Evolutionary conservation across 2,797 vertebrate genomes (phyloP).

Genomic region (Pipistrellus pygmaeus): DNA sequence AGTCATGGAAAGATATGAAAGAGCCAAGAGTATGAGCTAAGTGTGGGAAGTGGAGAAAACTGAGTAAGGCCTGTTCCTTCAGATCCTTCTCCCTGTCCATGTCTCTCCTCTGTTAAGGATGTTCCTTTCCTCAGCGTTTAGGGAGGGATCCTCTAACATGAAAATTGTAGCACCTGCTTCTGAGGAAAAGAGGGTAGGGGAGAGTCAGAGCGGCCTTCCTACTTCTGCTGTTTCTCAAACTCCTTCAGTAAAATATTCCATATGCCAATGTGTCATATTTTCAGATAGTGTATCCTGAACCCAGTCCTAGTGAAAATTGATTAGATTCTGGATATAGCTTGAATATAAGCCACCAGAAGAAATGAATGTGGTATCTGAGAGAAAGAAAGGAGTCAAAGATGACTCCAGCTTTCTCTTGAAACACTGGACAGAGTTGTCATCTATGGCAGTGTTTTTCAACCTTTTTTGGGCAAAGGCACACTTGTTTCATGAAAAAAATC

Average conservation of each 20-base stretch:
- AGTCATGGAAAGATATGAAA: not conserved
- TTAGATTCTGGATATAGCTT: not conserved
- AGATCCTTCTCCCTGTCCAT: not conserved
- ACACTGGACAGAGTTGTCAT: not conserved
- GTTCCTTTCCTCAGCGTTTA: not conserved
- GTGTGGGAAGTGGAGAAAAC: not conserved
- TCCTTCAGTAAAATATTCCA: not conserved
- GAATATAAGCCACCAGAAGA: conserved; percentile 3
- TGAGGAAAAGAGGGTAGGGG: not conserved
- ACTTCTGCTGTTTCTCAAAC: not conserved
- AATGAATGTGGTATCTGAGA: not conserved
- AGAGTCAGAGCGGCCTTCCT: not conserved
- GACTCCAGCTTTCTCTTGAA: not conserved
- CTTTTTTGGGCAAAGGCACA: too few relatives aligned
- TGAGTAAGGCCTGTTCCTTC: not conserved
- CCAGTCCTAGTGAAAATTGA: not conserved
- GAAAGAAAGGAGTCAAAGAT: not conserved
- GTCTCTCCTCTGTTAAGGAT: not conserved
- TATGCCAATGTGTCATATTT: not conserved
- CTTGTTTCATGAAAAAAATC: too few relatives aligned
- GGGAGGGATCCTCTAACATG: not conserved
- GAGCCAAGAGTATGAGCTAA: not conserved
- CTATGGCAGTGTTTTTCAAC: too few relatives aligned
- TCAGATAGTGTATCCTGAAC: not conserved
- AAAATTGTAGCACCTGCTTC: not conserved